Conservation (phyloP, 1,140 invertebrate species). For the Diprion similis region DNA sequence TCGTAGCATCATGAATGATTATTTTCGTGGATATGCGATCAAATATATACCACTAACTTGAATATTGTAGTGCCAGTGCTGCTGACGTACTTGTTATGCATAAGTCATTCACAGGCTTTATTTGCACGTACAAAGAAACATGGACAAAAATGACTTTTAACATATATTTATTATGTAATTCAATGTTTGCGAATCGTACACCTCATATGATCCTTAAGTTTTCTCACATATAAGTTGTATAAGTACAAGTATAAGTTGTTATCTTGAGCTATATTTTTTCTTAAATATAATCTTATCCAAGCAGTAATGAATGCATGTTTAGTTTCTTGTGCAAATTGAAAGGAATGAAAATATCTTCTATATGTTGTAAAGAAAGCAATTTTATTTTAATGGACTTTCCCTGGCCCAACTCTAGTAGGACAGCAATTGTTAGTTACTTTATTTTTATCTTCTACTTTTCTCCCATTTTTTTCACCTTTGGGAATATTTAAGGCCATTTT, state of each 20-base stretch:
- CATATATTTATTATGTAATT: conserved; percentile 58
- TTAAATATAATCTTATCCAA: conserved; percentile 59
- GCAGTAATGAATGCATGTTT: conserved; percentile 40
- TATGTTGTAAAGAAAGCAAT: conserved; percentile 43
- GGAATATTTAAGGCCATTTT: conserved; percentile 58
- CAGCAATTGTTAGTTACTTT: neutral
- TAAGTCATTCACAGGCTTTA: no score
- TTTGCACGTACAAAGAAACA: neutral
- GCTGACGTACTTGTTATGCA: no score
- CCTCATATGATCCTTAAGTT: conserved; percentile 43
- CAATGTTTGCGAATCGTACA: conserved; percentile 52
- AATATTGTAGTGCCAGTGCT: no score
- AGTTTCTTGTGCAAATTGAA: conserved; percentile 52
- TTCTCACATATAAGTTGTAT: conserved; percentile 28
- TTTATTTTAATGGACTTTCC: conserved; percentile 18
- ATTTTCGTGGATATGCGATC: no score
- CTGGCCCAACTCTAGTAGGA: conserved; percentile 12
- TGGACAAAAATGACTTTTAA: conserved; percentile 46
- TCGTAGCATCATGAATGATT: no score
- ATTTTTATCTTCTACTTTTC: conserved; percentile 11
- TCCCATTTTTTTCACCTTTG: conserved; percentile 40
- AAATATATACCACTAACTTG: no score
- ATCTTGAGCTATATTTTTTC: conserved; percentile 48
- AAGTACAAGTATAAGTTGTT: conserved; percentile 31
- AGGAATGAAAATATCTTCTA: conserved; percentile 60